A percentile compares a stretch with the other conserved stretches of the same genome.
Conservation (phyloP, 2,113 vertebrate genomes). For the Cercocebus atys region DNA sequence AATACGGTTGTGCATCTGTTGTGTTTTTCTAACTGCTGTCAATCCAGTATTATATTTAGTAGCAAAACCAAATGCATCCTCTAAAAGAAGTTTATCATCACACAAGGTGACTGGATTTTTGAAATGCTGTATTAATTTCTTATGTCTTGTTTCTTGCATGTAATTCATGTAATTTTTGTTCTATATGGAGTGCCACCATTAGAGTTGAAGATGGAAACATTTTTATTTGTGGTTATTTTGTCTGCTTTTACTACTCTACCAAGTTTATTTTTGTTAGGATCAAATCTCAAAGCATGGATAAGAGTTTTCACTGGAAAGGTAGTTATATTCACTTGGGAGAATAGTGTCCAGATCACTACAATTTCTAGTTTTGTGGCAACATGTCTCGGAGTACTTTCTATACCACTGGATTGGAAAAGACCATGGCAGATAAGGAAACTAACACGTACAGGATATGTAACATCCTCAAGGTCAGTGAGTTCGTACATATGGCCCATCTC, state of each 20-base stretch:
- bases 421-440: conserved; percentile 88
- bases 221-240: conserved; percentile 92
- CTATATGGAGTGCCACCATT: conserved; percentile 94
- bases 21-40: conserved; percentile 83
- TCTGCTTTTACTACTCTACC: conserved; percentile 92
- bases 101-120: conserved; percentile 91
- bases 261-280: conserved; percentile 93
- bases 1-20: conserved; percentile 90
- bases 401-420: conserved; percentile 95
- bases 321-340: conserved; percentile 94
- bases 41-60: conserved; percentile 88
- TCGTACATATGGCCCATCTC: conserved; percentile 90
- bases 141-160: conserved; percentile 91
- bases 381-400: conserved; percentile 94
- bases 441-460: background rate
- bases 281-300: conserved; percentile 93
- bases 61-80: conserved; percentile 85
- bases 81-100: conserved; percentile 89
- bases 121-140: conserved; percentile 93
- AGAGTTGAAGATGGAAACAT: conserved; percentile 94
- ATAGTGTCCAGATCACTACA: conserved; percentile 92
- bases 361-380: conserved; percentile 89
- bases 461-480: background rate
- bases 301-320: conserved; percentile 95
- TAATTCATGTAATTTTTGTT: conserved; percentile 90